phyloP scores from a whole-genome alignment of 64 coral and sea anemone genomes.

The Pachyseris speciosa region DNA sequence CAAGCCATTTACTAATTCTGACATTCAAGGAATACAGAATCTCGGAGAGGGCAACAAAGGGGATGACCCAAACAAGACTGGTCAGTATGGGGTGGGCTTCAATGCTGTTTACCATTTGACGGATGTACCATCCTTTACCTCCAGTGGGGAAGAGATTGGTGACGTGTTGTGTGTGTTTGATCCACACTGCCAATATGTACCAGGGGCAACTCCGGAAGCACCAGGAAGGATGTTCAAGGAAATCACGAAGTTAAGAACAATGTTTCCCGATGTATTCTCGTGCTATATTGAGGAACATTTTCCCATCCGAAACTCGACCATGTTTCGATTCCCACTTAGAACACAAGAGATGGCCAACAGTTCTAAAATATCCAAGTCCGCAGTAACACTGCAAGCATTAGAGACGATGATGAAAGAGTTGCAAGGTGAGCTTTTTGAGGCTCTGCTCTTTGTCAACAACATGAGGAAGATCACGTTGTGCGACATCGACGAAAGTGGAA shows the following conservation, averaged over 20 bases:
- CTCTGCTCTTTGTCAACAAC: conserved; percentile 69
- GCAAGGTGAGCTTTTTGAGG: conserved; percentile 52
- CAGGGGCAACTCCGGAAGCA: conserved; percentile 28
- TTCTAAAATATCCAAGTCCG: conserved; percentile 26
- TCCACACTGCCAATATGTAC: conserved; percentile 66
- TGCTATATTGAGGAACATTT: conserved; percentile 59
- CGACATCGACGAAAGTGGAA: conserved; percentile 25
- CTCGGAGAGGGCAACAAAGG: conserved; percentile 91
- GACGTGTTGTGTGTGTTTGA: conserved; percentile 88
- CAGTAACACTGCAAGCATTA: neutral
- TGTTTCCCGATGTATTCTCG: conserved; percentile 71
- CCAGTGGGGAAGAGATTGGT: conserved; percentile 70
- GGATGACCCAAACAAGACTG: conserved; percentile 92
- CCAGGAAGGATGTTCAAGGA: conserved; percentile 67
- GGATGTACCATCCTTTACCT: conserved; percentile 78
- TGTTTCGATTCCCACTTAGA: conserved; percentile 77
- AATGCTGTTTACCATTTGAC: conserved; percentile 98
- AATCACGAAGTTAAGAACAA: conserved; percentile 23
- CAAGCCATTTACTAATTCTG: conserved; percentile 80
- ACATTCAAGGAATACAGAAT: conserved; percentile 83
- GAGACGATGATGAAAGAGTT: conserved; percentile 24
- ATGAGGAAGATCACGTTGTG: conserved; percentile 62
- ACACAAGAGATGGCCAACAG: conserved; percentile 44
- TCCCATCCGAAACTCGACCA: conserved; percentile 53
- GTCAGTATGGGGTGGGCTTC: conserved; percentile 94